A percentile compares a stretch with the other conserved stretches of the same genome.
phyloP scores from a whole-genome alignment of 2,888 invertebrate genomes.

The Eristalis tenax region DNA sequence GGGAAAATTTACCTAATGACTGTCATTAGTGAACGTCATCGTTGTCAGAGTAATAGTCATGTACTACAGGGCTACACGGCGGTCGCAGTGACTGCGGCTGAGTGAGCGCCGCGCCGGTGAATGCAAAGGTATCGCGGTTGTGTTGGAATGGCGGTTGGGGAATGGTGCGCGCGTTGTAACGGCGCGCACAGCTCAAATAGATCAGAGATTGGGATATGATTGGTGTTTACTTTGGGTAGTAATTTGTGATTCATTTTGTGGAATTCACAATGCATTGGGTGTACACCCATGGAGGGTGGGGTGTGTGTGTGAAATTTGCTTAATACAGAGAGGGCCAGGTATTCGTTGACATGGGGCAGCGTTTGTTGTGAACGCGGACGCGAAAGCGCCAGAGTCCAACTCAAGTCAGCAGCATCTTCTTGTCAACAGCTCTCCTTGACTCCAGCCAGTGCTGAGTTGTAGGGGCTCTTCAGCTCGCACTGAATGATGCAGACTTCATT shows the following conservation, averaged over 20 bases:
- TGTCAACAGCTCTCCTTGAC: no score
- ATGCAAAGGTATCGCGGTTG: background rate
- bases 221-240: constrained; percentile 58
- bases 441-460: no score
- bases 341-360: background rate
- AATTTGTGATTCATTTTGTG: constrained; percentile 55
- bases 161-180: constrained; percentile 12
- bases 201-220: constrained; percentile 58
- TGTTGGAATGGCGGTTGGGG: background rate
- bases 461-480: no score
- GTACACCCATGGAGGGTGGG: background rate
- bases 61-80: constrained; percentile 14
- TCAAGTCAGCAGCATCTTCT: no score
- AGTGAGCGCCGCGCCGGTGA: no score
- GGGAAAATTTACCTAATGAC: constrained; percentile 57
- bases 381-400: no score
- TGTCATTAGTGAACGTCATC: constrained; percentile 62
- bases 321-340: background rate
- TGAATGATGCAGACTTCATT: no score
- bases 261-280: constrained; percentile 9
- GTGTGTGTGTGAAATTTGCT: background rate
- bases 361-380: no score
- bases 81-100: background rate
- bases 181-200: constrained; percentile 44
- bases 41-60: constrained; percentile 37